Percentiles rank a stretch among this genome's conserved stretches.
Conservation (phyloP, 2,113 vertebrate species). For the Podarcis cretensis region DNA sequence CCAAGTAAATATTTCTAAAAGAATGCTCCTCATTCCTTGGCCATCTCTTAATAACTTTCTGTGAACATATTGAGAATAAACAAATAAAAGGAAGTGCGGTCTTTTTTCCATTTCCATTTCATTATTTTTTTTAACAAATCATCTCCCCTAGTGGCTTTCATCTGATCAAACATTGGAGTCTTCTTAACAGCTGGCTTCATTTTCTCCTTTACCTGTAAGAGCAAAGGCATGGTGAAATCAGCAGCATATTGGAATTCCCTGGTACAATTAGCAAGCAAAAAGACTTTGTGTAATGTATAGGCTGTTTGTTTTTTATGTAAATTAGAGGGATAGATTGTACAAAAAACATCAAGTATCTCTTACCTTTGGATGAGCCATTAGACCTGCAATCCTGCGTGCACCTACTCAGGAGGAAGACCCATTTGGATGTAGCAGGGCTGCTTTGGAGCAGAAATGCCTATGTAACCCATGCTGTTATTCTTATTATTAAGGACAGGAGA, state of each 20-base stretch:
- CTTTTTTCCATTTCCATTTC: neutral
- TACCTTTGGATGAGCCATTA: neutral
- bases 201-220: constrained; percentile 29
- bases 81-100: neutral
- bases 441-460: neutral
- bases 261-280: neutral
- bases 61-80: neutral
- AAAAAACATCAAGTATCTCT: constrained; percentile 11
- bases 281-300: constrained; percentile 19
- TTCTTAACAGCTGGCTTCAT: constrained; percentile 9
- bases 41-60: constrained; percentile 38
- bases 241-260: constrained; percentile 44
- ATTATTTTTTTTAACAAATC: constrained; percentile 13
- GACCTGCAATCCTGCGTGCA: neutral
- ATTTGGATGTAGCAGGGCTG: neutral
- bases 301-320: constrained; percentile 4
- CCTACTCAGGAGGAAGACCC: neutral
- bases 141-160: constrained; percentile 1
- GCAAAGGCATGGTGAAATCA: neutral
- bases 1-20: neutral
- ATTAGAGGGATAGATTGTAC: constrained; percentile 6
- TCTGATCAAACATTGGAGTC: constrained; percentile 16
- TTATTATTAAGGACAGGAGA: too few species aligned
- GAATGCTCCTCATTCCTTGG: neutral
- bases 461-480: too few species aligned